Evolutionary conservation across 2,888 invertebrate genomes (phyloP), one percentile per base, ranked within the genome.

Genomic region (Unio delphinus): DNA sequence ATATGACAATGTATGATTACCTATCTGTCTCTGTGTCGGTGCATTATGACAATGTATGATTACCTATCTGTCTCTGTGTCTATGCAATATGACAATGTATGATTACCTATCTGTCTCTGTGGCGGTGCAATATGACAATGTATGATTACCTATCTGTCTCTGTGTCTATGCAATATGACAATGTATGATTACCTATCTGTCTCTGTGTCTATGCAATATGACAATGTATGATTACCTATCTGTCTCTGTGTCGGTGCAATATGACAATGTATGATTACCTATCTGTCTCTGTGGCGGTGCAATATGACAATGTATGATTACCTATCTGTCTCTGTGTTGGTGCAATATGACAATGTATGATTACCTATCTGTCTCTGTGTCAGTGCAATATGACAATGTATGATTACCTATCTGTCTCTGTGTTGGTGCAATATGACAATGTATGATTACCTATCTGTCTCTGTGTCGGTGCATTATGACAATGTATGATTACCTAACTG

Each of bases 11-110:
- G 45, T 2, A 45, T 15, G 28, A 55, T 56, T 60, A 74, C 74
- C 74, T 74, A 58, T 75, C 75, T 60, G 63, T 62, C 30, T 77
- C 76, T 64, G 67, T 74, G 64, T 77, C 76, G 7, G 76, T 77
- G 65, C 23, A 23, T 23, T 23, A 23, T 23, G 23, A 23, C 23
- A 23, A 23, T 23, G 23, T 23, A 23, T 23, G 23, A 23, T 23
- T 23, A 23, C 23, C 23, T 23, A 23, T 23, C 75, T 60, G 63
- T 62, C 30, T 77, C 76, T 64, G 67, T 74, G 64, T 77, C 76
- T 23, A 23, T 23, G 23, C 23, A 23, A 23, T 23, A 23, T 23
- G 23, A 23, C 23, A 23, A 23, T 23, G 23, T 23, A 23, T 23
- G 23, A 23, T 23, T 23, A 23, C 23, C 23, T 23, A 23, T 23